Evolutionary conservation across 2,797 vertebrate species (phyloP), one percentile per base, ranked within the genome.

Genomic region (Gymnothorax javanicus): DNA sequence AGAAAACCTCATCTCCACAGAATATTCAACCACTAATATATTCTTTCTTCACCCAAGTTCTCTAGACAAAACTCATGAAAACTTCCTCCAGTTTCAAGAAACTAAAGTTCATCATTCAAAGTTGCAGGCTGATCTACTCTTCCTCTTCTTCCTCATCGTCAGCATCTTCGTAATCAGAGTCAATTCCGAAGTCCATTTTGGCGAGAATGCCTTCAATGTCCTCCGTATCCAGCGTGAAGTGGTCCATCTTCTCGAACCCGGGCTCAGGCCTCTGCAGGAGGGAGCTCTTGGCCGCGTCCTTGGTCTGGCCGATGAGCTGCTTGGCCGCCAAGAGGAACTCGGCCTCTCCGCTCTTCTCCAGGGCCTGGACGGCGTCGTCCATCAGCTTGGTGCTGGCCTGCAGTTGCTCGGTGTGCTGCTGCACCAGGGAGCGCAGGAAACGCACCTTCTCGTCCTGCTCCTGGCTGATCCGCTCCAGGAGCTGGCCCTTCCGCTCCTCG

Each of bases 201-300:
- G 85, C 93, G 20, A 98, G 89, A 1, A 95, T 85, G 0, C 93
- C 93, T 3, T 93, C 91, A 43, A 95, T 92, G 8, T 95, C 93
- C 2, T 96, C 94, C 11, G 97, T 95, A 90, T 94, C 94, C 88
- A 98, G 75, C 0, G 93, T 95, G 88, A 98, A 96, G 91, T 96
- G 94, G 0, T 97, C 97, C 97, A 98, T 97, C 91, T 88, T 97
- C 90, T 97, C 96, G n/a, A 96, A 98, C 20, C 96, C 96, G 0
- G 93, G 94, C 86, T 98, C 97, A 0, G 95, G 96, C 88, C 97
- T 95, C 84, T 95, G 93, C 88, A 97, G 91, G 27, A 91, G 93
- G 23, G 92, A 94, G 0, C 92, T 95, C 73, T 95, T 95, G 85
- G 95, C 96, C 0, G 95, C 94, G 52, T 97, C 96, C 91, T 86